phyloP scores from a whole-genome alignment of 2,797 vertebrate species.

The Macropus fuliginosus region DNA sequence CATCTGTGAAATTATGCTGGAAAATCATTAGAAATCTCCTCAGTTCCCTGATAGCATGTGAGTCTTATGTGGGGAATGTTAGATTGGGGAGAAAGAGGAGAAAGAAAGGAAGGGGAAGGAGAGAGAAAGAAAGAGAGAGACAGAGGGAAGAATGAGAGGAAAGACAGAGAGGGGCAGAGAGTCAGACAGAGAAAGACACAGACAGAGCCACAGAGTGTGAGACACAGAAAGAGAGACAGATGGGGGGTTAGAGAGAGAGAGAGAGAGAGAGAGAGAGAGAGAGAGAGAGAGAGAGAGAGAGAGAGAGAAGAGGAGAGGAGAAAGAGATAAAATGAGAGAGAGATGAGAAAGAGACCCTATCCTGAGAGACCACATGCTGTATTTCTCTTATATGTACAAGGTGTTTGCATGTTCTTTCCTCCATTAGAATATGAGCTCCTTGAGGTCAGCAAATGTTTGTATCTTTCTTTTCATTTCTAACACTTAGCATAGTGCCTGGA shows the following conservation, averaged over 20 bases:
- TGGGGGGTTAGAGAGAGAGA: too few species aligned
- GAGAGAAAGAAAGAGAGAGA: neutral
- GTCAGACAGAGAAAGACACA: too few species aligned
- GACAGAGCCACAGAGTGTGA: too few species aligned
- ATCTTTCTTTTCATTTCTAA: neutral
- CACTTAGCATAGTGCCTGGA: neutral
- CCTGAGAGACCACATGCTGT: neutral
- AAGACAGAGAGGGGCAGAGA: too few species aligned
- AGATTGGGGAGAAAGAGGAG: neutral
- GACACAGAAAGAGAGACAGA: too few species aligned
- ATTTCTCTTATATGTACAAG: neutral
- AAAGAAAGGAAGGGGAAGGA: neutral
- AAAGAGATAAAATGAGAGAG: neutral
- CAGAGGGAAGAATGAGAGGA: neutral
- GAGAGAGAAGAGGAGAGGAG: too few species aligned
- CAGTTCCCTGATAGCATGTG: neutral
- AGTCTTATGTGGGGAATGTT: neutral
- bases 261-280: rapidly evolving
- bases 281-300: rapidly evolving
- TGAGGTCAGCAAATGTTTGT: neutral
- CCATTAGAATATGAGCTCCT: neutral
- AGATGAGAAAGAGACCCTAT: too few species aligned
- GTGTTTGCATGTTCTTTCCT: neutral
- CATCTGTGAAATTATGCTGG: neutral
- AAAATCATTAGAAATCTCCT: neutral